Conservation (phyloP, 2,797 vertebrate genomes). For the Antrozous pallidus region DNA sequence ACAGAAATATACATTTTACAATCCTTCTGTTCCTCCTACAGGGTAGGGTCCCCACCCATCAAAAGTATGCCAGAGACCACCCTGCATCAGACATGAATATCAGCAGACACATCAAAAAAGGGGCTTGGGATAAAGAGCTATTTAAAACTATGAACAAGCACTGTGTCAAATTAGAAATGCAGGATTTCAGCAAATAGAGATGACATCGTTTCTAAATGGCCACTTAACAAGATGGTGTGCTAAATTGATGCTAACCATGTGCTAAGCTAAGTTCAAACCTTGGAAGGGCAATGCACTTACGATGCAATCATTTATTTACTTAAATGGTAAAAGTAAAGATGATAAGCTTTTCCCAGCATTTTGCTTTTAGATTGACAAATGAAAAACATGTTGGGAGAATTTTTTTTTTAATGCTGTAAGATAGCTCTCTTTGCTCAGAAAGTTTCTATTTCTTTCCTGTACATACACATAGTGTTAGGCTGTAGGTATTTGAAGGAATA, state of each 20-base stretch:
- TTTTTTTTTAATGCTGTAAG: background rate
- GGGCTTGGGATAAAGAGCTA: background rate
- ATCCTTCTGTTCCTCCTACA: background rate
- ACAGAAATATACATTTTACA: background rate
- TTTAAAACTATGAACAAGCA: background rate
- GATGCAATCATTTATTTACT: background rate
- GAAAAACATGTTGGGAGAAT: background rate
- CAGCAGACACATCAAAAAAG: background rate
- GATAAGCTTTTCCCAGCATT: background rate
- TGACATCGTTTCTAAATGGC: background rate
- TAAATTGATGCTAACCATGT: background rate
- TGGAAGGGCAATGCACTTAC: background rate
- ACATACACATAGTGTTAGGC: background rate
- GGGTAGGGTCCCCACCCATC: background rate
- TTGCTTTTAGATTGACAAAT: background rate
- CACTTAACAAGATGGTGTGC: background rate
- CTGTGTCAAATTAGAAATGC: background rate
- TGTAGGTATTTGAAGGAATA: background rate
- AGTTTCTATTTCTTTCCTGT: background rate
- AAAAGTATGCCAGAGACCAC: background rate
- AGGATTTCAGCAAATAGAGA: slow-evolving; percentile 24
- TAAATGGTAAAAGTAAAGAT: background rate
- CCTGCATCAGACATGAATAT: background rate
- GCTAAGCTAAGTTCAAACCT: background rate
- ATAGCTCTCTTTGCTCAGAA: background rate